Evolutionary conservation across 2,113 vertebrate species (phyloP).

Genomic region (Channa maculata): DNA sequence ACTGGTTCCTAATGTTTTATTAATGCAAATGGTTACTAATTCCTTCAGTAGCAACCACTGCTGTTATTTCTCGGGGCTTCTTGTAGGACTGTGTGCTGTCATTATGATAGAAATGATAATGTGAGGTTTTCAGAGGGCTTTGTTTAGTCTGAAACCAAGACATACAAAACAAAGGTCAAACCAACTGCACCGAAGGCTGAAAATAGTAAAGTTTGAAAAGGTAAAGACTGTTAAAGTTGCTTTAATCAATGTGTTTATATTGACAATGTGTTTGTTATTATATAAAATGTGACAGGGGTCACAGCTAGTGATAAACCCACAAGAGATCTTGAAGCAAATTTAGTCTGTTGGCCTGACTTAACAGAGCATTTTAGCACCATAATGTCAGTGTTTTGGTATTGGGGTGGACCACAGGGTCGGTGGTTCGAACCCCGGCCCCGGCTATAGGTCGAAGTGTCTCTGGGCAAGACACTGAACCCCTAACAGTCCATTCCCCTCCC

Average conservation of each 20-base stretch:
- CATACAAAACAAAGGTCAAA: neutral
- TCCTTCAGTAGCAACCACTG: constrained; percentile 12
- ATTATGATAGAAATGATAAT: constrained; percentile 17
- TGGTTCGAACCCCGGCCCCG: no score
- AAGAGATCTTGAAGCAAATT: neutral
- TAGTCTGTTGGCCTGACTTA: no score
- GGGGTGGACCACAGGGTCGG: no score
- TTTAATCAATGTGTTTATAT: neutral
- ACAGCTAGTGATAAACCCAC: no score
- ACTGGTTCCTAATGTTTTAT: constrained; percentile 33
- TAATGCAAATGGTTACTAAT: constrained; percentile 30
- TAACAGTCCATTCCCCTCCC: no score
- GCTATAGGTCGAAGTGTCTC: no score
- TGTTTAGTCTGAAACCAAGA: no score
- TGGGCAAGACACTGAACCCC: no score
- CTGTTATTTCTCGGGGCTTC: neutral
- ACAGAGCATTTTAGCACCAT: neutral
- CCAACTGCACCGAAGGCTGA: neutral
- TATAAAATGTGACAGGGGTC: neutral
- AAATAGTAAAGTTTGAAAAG: no score
- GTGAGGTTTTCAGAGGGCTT: neutral
- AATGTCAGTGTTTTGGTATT: no score
- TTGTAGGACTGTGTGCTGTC: neutral
- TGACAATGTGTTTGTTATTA: neutral
- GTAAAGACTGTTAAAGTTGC: neutral